Evolutionary conservation across 2,113 vertebrate genomes (phyloP).

Genomic region (Neoarius graeffei): DNA sequence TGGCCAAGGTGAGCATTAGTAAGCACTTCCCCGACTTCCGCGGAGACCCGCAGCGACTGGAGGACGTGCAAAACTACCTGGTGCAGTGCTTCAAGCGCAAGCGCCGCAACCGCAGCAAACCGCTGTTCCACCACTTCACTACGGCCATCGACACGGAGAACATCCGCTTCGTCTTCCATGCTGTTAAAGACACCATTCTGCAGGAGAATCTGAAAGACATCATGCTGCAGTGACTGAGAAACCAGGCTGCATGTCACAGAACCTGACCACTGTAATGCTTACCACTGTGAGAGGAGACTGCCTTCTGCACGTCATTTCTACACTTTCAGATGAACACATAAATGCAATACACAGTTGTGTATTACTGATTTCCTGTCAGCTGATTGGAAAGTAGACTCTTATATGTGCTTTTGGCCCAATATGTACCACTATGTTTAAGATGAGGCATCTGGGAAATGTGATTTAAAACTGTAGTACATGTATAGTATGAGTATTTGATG

Average conservation of each 20-base stretch:
- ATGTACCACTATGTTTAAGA: slow-evolving; percentile 31
- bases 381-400: background rate
- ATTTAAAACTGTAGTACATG: background rate
- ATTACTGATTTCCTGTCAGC: slow-evolving; percentile 4
- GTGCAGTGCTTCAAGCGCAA: slow-evolving; percentile 93
- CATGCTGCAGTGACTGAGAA: slow-evolving; percentile 88
- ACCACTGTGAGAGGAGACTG: slow-evolving; percentile 25
- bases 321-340: slow-evolving; percentile 6
- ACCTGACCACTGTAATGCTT: slow-evolving; percentile 8
- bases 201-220: slow-evolving; percentile 98
- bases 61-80: slow-evolving; percentile 90
- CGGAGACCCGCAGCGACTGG: slow-evolving; percentile 84
- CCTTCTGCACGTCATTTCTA: background rate
- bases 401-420: background rate
- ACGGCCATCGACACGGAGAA: slow-evolving; percentile 97
- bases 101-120: slow-evolving; percentile 87
- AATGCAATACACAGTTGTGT: background rate
- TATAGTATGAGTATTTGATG: background rate
- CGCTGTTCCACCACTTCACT: slow-evolving; percentile 96
- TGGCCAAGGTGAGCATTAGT: slow-evolving; percentile 85
- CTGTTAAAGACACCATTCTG: slow-evolving; percentile 96
- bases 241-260: background rate
- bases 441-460: background rate
- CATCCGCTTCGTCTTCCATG: slow-evolving; percentile 95
- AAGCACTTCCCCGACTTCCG: slow-evolving; percentile 93